Percentiles rank a stretch among this genome's conserved stretches.
Evolutionary conservation across 2,888 invertebrate species (phyloP).

Genomic region (Phalera bucephala): DNA sequence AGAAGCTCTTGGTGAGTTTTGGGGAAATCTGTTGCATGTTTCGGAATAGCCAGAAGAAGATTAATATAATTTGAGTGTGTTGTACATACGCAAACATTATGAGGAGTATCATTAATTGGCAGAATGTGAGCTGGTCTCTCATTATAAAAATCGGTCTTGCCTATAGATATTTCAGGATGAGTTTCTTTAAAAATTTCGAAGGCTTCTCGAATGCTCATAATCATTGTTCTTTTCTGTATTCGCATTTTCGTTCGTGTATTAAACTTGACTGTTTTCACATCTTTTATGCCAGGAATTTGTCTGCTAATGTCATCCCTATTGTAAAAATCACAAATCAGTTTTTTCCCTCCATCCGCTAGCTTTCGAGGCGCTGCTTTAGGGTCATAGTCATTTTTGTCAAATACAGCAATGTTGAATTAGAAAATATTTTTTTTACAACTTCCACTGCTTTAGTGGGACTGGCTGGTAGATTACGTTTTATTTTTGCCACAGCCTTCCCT

Average conservation of each 20-base stretch:
- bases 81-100: constrained; percentile 27
- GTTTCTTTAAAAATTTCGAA: constrained; percentile 16
- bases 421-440: constrained; percentile 17
- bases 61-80: constrained; percentile 25
- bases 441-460: constrained; percentile 19
- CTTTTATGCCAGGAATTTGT: too few species aligned
- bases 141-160: constrained; percentile 14
- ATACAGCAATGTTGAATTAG: constrained; percentile 6
- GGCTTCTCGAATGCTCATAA: constrained; percentile 19
- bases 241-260: constrained; percentile 15
- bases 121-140: constrained; percentile 20
- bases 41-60: constrained; percentile 19
- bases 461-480: constrained; percentile 19
- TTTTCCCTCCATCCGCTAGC: background rate
- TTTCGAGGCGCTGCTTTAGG: constrained; percentile 1
- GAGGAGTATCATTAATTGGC: constrained; percentile 23
- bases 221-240: constrained; percentile 24
- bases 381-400: constrained; percentile 9
- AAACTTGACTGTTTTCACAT: constrained; percentile 17
- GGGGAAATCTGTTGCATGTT: constrained; percentile 16
- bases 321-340: constrained; percentile 2
- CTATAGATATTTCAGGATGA: constrained; percentile 13
- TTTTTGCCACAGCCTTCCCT: constrained; percentile 18
- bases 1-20: constrained; percentile 19
- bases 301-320: constrained; percentile 22